A percentile compares a stretch with the other conserved stretches of the same genome.
Evolutionary conservation across 2,797 vertebrate genomes (phyloP).

Genomic region (Acestrorhynchus altus): DNA sequence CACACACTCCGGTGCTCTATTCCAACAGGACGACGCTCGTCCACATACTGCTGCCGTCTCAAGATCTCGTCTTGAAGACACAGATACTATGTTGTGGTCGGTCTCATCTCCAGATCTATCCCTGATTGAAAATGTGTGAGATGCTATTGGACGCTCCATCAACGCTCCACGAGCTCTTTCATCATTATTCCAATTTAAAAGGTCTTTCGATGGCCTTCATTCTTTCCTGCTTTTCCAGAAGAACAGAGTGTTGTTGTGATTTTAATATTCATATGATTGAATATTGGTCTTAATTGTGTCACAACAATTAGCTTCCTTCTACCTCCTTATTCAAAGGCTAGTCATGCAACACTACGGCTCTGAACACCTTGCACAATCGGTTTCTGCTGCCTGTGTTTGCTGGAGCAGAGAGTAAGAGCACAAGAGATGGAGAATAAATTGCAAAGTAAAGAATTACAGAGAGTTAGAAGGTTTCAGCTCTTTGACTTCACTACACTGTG

Average conservation of each 20-base stretch:
- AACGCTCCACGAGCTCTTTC: no score
- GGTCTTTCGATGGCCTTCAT: no score
- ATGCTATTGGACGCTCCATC: no score
- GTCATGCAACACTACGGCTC: not conserved
- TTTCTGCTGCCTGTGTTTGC: conserved; percentile 20
- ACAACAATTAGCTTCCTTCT: not conserved
- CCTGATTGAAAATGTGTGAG: no score
- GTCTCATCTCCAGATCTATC: no score
- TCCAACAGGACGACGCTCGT: no score
- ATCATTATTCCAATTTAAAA: no score
- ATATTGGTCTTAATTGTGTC: conserved; percentile 2
- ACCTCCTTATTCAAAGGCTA: not conserved
- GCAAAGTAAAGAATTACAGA: conserved; percentile 10
- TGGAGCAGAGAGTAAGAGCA: conserved; percentile 30
- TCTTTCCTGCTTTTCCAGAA: not conserved
- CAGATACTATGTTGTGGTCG: no score
- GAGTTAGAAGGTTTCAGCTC: not conserved
- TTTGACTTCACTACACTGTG: not conserved
- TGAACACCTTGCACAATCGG: conserved; percentile 29
- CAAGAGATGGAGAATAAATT: not conserved
- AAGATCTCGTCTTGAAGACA: no score
- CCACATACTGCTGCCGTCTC: no score
- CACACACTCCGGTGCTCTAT: no score
- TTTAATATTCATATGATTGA: not conserved
- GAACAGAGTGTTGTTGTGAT: not conserved